Conservation (phyloP, 1,140 invertebrate genomes). For the Adelges cooleyi region DNA sequence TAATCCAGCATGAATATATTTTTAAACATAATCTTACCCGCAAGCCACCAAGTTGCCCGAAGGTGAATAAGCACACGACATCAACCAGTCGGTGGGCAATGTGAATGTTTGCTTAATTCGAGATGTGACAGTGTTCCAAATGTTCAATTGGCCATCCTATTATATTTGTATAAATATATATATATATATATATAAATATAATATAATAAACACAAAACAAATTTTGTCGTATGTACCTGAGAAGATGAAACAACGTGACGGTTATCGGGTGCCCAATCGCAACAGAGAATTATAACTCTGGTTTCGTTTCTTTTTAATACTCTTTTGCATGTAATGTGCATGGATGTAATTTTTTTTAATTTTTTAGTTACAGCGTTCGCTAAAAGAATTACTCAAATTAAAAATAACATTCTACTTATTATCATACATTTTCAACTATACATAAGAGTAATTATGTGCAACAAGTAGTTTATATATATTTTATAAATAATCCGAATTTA, state of each 20-base stretch:
- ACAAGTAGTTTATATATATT: slow-evolving; percentile 43
- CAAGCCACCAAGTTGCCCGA: slow-evolving; percentile 94
- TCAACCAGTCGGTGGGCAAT: slow-evolving; percentile 93
- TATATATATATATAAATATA: slow-evolving; percentile 15
- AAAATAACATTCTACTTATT: not conserved
- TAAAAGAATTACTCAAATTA: slow-evolving; percentile 40
- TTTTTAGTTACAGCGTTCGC: slow-evolving; percentile 84
- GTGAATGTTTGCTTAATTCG: slow-evolving; percentile 98
- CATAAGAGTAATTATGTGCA: not conserved
- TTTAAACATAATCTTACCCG: slow-evolving; percentile 62
- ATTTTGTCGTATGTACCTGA: too few relatives aligned
- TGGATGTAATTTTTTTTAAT: slow-evolving; percentile 72
- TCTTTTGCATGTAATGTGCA: slow-evolving; percentile 86
- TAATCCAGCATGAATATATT: too few relatives aligned
- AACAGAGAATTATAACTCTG: slow-evolving; percentile 95
- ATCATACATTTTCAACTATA: too few relatives aligned
- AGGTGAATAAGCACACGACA: slow-evolving; percentile 97
- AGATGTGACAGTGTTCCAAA: slow-evolving; percentile 99
- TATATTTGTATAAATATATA: too few relatives aligned
- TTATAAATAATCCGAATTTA: slow-evolving; percentile 94
- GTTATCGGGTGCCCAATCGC: slow-evolving; percentile 97
- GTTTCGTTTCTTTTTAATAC: slow-evolving; percentile 96
- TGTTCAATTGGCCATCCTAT: slow-evolving; percentile 97
- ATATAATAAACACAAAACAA: too few relatives aligned
- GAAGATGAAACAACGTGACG: slow-evolving; percentile 96